phyloP scores from a whole-genome alignment of 2,797 vertebrate genomes.

The Notamacropus eugenii region DNA sequence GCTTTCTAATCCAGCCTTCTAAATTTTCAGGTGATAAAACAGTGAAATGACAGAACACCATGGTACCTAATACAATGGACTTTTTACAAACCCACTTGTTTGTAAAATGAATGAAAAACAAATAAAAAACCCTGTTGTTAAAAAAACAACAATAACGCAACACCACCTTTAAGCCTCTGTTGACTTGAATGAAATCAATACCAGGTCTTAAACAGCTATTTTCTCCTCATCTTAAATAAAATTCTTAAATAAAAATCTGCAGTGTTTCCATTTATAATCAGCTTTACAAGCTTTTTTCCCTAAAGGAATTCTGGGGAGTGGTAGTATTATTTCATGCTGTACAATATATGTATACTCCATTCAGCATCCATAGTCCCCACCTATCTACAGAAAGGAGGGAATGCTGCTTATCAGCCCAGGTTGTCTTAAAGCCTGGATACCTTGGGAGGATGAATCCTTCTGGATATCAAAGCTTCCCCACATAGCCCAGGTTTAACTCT shows the following conservation, averaged over 20 bases:
- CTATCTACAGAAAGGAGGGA: neutral
- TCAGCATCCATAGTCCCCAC: neutral
- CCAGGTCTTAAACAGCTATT: neutral
- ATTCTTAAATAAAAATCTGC: neutral
- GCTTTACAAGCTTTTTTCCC: neutral
- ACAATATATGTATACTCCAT: neutral
- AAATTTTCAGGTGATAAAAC: neutral
- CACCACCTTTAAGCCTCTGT: neutral
- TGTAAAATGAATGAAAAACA: neutral
- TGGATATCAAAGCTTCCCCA: neutral
- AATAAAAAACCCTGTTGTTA: too few species aligned
- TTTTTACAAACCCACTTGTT: neutral
- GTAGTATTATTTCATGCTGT: neutral
- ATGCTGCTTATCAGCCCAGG: neutral
- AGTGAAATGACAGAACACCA: neutral
- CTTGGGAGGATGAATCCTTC: neutral
- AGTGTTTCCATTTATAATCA: neutral
- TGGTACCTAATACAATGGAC: neutral
- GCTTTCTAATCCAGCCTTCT: neutral
- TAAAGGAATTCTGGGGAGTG: neutral
- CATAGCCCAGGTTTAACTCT: neutral
- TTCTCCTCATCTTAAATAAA: neutral
- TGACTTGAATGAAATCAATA: neutral
- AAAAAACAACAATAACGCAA: too few species aligned
- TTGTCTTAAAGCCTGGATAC: neutral